These are phyloP conservation scores for Acleris laterana DNA, from an alignment of 2,888 invertebrate species.

Conservation along the genomic window DNA sequence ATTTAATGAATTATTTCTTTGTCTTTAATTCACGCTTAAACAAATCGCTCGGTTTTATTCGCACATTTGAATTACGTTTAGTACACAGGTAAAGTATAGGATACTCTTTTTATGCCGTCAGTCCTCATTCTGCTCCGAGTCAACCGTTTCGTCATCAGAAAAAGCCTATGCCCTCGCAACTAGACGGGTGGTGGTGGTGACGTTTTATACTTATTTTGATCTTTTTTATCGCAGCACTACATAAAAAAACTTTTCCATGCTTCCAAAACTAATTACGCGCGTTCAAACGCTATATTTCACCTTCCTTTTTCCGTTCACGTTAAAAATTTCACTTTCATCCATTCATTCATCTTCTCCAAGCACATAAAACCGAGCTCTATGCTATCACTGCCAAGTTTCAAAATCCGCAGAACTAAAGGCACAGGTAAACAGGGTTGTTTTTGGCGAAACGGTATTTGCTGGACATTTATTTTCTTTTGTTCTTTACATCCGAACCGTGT, in stretches of 20 bases:
- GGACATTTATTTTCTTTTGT: conserved; percentile 34
- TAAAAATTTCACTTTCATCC: conserved; percentile 18
- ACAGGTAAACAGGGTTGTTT: conserved; percentile 20
- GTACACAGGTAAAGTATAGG: no score
- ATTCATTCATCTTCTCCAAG: neutral
- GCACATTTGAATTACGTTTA: no score
- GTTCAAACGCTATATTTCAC: conserved; percentile 17
- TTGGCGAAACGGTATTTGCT: conserved; percentile 19
- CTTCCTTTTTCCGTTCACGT: conserved; percentile 17
- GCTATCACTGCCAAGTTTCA: neutral
- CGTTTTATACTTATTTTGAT: no score
- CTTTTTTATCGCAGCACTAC: no score
- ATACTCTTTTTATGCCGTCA: no score
- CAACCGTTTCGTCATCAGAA: no score
- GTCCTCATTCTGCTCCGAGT: no score
- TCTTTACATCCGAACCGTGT: conserved; percentile 30
- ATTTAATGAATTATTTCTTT: no score
- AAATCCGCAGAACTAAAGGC: neutral
- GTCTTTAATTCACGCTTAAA: no score
- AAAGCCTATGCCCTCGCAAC: no score
- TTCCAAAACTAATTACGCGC: conserved; percentile 14
- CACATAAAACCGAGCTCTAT: conserved; percentile 7
- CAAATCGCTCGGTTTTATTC: no score
- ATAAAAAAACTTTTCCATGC: neutral
- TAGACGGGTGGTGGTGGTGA: no score